Base-by-base conservation (phyloP, 2,113 vertebrate genomes). In the Triplophysa siluroides region DNA sequence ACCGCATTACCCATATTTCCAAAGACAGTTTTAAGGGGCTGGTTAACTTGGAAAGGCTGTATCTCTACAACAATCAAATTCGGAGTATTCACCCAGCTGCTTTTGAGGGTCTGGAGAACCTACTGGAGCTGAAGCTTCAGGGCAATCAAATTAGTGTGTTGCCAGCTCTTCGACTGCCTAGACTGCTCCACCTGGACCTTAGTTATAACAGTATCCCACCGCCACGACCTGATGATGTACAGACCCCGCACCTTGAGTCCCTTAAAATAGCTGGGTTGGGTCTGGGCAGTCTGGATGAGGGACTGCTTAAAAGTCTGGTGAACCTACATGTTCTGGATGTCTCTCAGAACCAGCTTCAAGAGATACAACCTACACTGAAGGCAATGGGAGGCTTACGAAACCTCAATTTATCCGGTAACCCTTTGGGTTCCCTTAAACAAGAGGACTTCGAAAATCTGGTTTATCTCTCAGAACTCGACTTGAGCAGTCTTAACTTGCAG, bases 121-220 rank as follows among this genome's bases (percentile, higher is more conserved):
- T 99, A 33, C 91, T 99, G 85, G 98, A 99, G 88, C 93, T 99
- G 56, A 99, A 99, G 88, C 90, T 99, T 54, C 95, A 97, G 81
- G 93, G 93, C 70, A 99, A 99, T 67, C 91, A 93, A 84, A 90
- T 99, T 74, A 93, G 84, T 78, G 85, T 76, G 0, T 87, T 98
- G 73, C 95, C 96, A 0, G 84, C 91, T 0, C 90, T 99, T 0
- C 87, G 76, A 76, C 91, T 98, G 84, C 95, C 96, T 6, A 90
- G 85, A 61, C 91, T 99, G 58, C 90, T 98, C 75, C 91, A 98
- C 85, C 90, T 99, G n/a, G 97, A 99, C 86, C 92, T 99, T 76
- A 95, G 97, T 84, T 92, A 90, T 90, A 99, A 98, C 81, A 81
- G 85, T 50, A 90, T 97, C 78, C 86, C 91, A 0, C 69, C 68